Base-by-base conservation (phyloP, 2,113 vertebrate genomes). In the Cephalopholis sonnerati region DNA sequence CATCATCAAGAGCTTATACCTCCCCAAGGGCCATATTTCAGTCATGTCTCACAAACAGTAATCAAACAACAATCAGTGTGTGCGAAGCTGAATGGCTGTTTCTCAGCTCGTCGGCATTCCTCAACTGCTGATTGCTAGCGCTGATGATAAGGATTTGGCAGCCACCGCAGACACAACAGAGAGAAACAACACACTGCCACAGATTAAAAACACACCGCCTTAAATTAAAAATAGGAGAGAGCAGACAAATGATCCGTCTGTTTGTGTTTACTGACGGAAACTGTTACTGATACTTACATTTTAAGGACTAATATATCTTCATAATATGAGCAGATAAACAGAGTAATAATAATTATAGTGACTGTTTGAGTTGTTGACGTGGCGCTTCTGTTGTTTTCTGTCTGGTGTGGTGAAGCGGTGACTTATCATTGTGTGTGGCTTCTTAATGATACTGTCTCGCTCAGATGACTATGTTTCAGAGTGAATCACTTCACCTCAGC, bases 381-480 rank as follows among this genome's bases (percentile, higher is more conserved):
- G 78, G 50, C 70, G 11, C 67, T 63, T 41, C 15, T 44, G 73
- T 55, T 80, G 67, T 82, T 81, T 74, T 76, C 59, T 57, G 58
- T 75, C 78, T 64, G 3, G 44, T 61, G 69, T 46, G 74, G 76
- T 63, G 72, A 75, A 58, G 55, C 20, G 13, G 46, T 79, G 78
- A 74, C 72, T 89, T 70, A 72, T 70, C 41, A 59, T 74, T 62
- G 64, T 80, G 84, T 74, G 84, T 50, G 75, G 78, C 78, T 70
- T 57, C 61, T 54, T 89, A 90, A 93, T 94, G 70, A 93, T 75
- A 90, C 65, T 0, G 83, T 93, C 87, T 87, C 12, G 69, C 66
- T 73, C 53, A 27, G 64, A 91, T 81, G 91, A 90, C 74, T 64
- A 54, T 74, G 2, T 59, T 78, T 82, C 13, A 64, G 27, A 58